Base-by-base conservation (phyloP, 2,797 vertebrate species). In the Sardinella longiceps region DNA sequence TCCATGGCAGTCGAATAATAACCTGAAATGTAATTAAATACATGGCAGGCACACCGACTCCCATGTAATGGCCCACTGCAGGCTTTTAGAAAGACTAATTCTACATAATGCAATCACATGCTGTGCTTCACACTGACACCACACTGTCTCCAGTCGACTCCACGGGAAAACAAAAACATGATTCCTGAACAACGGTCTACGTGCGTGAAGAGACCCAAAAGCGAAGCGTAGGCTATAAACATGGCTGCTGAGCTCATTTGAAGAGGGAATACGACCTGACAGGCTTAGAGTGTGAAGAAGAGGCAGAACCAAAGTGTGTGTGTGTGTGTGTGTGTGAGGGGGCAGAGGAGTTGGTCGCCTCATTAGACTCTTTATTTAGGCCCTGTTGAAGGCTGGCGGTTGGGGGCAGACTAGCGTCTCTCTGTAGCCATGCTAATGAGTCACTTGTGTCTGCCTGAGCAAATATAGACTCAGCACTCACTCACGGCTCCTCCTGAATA, bases 391-490 rank as follows among this genome's bases (percentile, higher is more conserved):
- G 63, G 11, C 28, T 33, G 30, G 28, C 58, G 4, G 28, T 30
- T 30, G 7, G 28, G 63, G 14, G 63, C 30, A 28, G 28, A 70
- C 63, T 70, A 70, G 28, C 63, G 12, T 30, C 25, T 30, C 28
- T 14, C 63, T 37, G 30, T 20, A 74, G 15, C 66, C 66, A 74
- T 15, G 14, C 66, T 77, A 77, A 77, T 43, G 33, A 77, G 70
- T 7, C 70, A 23, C 70, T 20, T 23, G 70, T 43, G 70, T 43
- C 70, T 77, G 70, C 37, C 33, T 43, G 18, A 23, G 37, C 70
- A 77, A 77, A 77, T 77, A 77, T 77, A 77, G 37, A 43, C 33
- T 77, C 70, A 77, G 70, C 66, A 37, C 66, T 70, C 66, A 33
- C 66, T 5, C 66, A 33, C 66, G 1, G 37, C 33, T 77, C 20